Conservation (phyloP, 2,113 vertebrate genomes). For the Xiphophorus hellerii region DNA sequence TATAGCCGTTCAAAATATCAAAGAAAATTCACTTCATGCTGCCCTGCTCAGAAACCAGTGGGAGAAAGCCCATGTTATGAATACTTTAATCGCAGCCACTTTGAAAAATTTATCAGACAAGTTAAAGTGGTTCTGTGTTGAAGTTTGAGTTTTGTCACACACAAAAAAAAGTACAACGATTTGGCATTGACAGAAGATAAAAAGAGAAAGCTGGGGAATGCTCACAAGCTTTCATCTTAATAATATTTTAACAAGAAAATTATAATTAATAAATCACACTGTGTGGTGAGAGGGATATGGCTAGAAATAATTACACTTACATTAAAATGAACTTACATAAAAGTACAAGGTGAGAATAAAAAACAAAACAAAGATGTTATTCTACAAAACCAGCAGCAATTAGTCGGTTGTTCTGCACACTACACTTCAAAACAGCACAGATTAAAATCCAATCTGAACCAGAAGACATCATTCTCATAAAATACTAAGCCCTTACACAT, state of each 20-base stretch:
- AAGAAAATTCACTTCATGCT: conserved; percentile 37
- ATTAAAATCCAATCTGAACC: conserved; percentile 38
- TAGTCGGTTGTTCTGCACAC: conserved; percentile 3
- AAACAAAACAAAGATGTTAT: background rate
- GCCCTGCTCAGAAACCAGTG: conserved; percentile 24
- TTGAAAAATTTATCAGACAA: conserved; percentile 39
- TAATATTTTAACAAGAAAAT: background rate
- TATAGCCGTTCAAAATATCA: conserved; percentile 19
- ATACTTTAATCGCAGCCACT: conserved; percentile 27
- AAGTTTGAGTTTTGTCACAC: background rate
- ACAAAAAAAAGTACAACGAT: background rate
- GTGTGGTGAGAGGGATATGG: background rate
- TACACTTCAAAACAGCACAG: conserved; percentile 6
- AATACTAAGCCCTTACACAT: conserved; percentile 52
- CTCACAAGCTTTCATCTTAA: background rate
- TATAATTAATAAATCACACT: background rate
- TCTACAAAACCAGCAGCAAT: background rate
- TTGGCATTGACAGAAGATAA: conserved; percentile 12
- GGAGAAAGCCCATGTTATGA: conserved; percentile 10
- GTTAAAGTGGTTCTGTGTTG: conserved; percentile 20
- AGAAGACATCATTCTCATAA: conserved; percentile 50
- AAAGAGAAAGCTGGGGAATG: background rate
- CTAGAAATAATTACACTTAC: conserved; percentile 1
- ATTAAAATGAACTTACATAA: background rate
- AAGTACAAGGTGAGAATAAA: background rate